Conservation (phyloP, 2,797 vertebrate species). For the Darevskia mixta region DNA sequence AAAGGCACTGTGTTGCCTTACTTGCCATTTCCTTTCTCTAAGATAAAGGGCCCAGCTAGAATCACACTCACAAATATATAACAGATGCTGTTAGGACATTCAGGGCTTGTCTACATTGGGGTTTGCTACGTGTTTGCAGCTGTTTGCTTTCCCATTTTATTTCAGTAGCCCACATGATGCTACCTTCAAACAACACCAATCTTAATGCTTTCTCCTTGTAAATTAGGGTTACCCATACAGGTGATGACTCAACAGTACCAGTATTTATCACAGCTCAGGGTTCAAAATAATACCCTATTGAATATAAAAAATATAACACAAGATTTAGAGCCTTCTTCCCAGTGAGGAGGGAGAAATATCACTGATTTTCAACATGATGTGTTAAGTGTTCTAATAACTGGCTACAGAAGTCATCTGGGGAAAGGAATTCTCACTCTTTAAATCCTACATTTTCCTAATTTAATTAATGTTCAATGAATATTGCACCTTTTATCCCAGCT, state of each 20-base stretch:
- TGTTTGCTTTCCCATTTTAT: no score
- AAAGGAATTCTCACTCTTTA: not conserved
- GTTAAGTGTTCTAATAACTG: not conserved
- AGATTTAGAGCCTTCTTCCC: not conserved
- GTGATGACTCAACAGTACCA: not conserved
- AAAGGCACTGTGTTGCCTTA: not conserved
- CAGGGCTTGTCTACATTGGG: not conserved
- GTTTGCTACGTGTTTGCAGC: no score
- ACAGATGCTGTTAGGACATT: not conserved
- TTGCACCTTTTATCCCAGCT: not conserved
- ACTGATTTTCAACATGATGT: not conserved
- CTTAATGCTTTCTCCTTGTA: no score
- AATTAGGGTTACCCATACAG: no score
- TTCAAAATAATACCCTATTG: not conserved
- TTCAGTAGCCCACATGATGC: no score
- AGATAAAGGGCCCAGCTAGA: not conserved
- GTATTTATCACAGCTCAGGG: not conserved
- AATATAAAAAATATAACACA: not conserved
- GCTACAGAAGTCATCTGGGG: not conserved
- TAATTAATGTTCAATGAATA: not conserved
- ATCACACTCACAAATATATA: not conserved
- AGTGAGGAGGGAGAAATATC: not conserved
- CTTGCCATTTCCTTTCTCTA: constrained; percentile 1
- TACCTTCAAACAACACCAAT: no score
- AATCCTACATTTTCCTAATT: not conserved